Conservation (phyloP, 2,113 vertebrate species). For the Nannobrachium achirus region DNA sequence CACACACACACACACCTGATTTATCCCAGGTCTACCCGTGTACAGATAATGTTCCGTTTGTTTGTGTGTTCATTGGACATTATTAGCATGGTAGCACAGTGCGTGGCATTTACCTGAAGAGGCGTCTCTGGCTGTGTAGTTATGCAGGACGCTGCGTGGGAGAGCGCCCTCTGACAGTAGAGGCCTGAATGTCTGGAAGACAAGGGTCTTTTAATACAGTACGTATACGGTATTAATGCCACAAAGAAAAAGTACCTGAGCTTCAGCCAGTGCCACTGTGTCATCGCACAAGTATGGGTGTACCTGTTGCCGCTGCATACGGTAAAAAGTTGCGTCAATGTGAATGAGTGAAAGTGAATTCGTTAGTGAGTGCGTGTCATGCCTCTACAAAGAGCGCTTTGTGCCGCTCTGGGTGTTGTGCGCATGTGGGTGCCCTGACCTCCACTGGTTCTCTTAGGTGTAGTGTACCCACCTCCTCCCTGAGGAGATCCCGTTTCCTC, state of each 20-base stretch:
- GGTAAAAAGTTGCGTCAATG: slow-evolving; percentile 46
- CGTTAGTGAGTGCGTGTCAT: slow-evolving; percentile 52
- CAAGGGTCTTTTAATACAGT: slow-evolving; percentile 22
- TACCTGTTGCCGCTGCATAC: slow-evolving; percentile 24
- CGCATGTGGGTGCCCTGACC: slow-evolving; percentile 76
- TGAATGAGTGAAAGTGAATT: slow-evolving; percentile 58
- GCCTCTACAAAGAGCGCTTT: slow-evolving; percentile 72
- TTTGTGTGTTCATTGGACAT: neutral
- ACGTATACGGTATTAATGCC: slow-evolving; percentile 23
- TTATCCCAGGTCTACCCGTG: neutral
- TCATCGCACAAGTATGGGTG: slow-evolving; percentile 11
- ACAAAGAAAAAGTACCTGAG: neutral
- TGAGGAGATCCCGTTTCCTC: slow-evolving; percentile 97
- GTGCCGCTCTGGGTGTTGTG: slow-evolving; percentile 70
- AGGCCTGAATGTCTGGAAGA: slow-evolving; percentile 66
- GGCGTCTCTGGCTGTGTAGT: slow-evolving; percentile 75
- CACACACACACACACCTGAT: slow-evolving; percentile 11
- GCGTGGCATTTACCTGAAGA: slow-evolving; percentile 67
- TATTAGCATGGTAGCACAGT: too few relatives aligned
- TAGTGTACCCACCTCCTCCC: slow-evolving; percentile 95
- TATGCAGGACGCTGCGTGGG: slow-evolving; percentile 70
- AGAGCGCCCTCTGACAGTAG: slow-evolving; percentile 63
- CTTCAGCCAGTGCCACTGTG: slow-evolving; percentile 15
- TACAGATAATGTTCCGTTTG: neutral
- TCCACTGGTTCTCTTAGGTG: slow-evolving; percentile 83